Base-by-base conservation (phyloP, 2,888 invertebrate genomes). In the Drosophila mercatorum region DNA sequence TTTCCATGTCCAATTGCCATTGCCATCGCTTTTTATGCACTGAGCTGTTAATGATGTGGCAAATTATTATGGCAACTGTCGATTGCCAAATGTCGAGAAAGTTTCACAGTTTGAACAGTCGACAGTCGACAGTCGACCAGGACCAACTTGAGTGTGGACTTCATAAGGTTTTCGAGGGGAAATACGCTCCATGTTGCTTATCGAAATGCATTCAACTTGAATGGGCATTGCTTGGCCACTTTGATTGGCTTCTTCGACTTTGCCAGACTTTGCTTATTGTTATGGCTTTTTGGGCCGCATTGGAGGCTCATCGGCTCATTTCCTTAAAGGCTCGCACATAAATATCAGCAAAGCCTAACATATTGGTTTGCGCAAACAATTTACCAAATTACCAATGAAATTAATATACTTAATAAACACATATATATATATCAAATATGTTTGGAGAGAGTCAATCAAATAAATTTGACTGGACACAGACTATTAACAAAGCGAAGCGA, bases 21-120 rank as follows among this genome's bases (percentile, higher is more conserved):
- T 62, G 60, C 59, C 69, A 80, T 80, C 63, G 69, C 67, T 81
- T 83, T 83, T 82, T 84, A 84, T 81, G 72, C 85, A 80, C 68
- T 81, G 84, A 84, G 79, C 81, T 89, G 86, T 81, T 86, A 86
- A 89, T 89, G 89, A 89, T 88, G 86, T 89, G 89, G 88, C 86
- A 86, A 86, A 86, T 86, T 88, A 88, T 86, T 87, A 85, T 87
- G 83, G 88, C 83, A 85, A 75, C 72, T 79, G 82, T 75, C 82
- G 84, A 83, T 86, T 84, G 82, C 72, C 77, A 60, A 72, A 52
- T 75, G 61, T 68, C 71, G 70, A 70, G 22, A 31, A 55, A 55
- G 34, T 57, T 57, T 57, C 44, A 22, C 70, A 76, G 55, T 52
- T 78, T 64, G 17, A 34, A 51, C 49, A n/a, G 34, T 31, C 49